phyloP scores from a whole-genome alignment of 2,797 vertebrate species.

The Coregonus suidteri region DNA sequence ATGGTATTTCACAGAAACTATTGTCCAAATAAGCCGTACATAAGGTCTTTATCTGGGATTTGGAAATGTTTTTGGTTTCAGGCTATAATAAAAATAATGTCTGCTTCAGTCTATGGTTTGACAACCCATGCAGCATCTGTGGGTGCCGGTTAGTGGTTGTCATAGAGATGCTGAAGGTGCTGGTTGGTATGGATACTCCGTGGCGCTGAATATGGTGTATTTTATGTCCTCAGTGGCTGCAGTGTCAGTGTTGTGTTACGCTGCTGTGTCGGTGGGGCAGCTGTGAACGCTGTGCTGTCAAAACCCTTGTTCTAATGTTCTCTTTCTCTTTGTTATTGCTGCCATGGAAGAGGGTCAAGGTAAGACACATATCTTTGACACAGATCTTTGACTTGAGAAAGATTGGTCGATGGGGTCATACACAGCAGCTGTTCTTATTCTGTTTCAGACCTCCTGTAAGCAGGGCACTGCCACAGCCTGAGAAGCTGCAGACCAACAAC shows the following conservation, averaged over 20 bases:
- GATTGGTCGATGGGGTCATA: no score
- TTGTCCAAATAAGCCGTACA: not conserved
- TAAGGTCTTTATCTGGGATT: no score
- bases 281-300: conserved; percentile 44
- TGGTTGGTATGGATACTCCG: conserved; percentile 58
- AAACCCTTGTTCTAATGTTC: conserved; percentile 61
- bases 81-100: not conserved
- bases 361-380: conserved; percentile 65
- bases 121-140: conserved; percentile 34
- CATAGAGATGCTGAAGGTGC: conserved; percentile 55
- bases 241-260: conserved; percentile 56
- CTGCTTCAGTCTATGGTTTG: conserved; percentile 13
- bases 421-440: not conserved
- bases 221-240: conserved; percentile 65
- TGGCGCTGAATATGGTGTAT: conserved; percentile 54
- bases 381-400: conserved; percentile 20
- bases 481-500: conserved; percentile 98
- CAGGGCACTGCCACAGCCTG: conserved; percentile 93
- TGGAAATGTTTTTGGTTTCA: not conserved
- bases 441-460: conserved; percentile 96
- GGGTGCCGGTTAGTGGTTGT: conserved; percentile 37
- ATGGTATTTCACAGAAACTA: not conserved
- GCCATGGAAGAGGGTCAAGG: conserved; percentile 94
- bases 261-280: conserved; percentile 46
- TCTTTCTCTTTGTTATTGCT: conserved; percentile 76